phyloP scores from a whole-genome alignment of 2,113 vertebrate species.

The Solea solea region DNA sequence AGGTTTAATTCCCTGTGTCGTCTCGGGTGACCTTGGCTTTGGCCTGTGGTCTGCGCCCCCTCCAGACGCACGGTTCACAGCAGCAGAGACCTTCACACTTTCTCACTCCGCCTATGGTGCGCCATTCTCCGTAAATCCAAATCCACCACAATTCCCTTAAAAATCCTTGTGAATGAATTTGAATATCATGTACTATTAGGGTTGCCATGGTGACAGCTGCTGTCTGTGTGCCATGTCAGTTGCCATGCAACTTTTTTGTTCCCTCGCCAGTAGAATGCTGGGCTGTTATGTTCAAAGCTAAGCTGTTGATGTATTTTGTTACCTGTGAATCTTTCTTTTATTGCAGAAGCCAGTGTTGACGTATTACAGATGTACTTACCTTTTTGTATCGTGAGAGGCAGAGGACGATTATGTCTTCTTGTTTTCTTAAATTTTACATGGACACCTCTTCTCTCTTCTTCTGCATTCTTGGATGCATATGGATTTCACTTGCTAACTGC shows the following conservation, averaged over 20 bases:
- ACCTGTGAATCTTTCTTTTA: neutral
- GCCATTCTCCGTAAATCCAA: neutral
- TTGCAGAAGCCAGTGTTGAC: neutral
- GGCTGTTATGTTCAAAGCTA: conserved; percentile 19
- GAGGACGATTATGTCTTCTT: neutral
- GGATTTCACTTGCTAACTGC: neutral
- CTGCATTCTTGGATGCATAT: neutral
- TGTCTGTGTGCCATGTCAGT: conserved; percentile 66
- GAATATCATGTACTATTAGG: conserved; percentile 68
- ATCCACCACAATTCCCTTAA: conserved; percentile 28
- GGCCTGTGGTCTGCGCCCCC: conserved; percentile 40
- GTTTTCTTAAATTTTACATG: neutral
- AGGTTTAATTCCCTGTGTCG: conserved; percentile 67
- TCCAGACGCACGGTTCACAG: conserved; percentile 50
- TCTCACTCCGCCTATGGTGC: neutral
- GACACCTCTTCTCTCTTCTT: neutral
- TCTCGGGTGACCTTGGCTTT: conserved; percentile 70
- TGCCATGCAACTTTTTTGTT: conserved; percentile 72
- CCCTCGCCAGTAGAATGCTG: conserved; percentile 28
- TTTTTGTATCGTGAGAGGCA: neutral
- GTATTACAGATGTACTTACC: neutral
- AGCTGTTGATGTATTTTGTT: neutral
- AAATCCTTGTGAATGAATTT: conserved; percentile 69
- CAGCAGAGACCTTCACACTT: conserved; percentile 21
- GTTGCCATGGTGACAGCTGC: conserved; percentile 77